Conservation (phyloP, 1,140 invertebrate species). For the Paralvinella palmiformis region DNA sequence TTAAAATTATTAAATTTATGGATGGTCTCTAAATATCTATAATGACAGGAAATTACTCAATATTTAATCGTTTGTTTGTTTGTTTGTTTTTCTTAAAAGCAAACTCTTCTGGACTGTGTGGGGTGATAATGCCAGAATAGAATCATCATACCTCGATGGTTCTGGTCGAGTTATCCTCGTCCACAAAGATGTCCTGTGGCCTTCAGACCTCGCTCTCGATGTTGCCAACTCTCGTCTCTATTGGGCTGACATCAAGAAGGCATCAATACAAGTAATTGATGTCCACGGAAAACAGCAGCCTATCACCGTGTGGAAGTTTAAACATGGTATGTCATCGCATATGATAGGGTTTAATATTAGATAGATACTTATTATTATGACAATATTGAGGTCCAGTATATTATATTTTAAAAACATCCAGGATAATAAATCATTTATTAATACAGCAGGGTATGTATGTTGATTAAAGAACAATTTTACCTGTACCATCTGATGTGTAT, state of each 20-base stretch:
- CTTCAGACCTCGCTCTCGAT: conserved; percentile 83
- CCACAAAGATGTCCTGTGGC: conserved; percentile 71
- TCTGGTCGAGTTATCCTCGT: conserved; percentile 73
- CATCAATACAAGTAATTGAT: conserved; percentile 82
- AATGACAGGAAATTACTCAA: too few species aligned
- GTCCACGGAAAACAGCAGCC: conserved; percentile 66
- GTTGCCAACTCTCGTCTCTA: conserved; percentile 75
- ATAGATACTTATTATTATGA: too few species aligned
- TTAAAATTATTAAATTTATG: conserved; percentile 20
- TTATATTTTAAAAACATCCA: too few species aligned
- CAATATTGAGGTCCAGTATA: too few species aligned
- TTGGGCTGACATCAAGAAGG: conserved; percentile 91
- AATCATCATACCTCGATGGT: conserved; percentile 93
- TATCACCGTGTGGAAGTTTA: conserved; percentile 30
- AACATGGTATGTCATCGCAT: conserved; percentile 16
- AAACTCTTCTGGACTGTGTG: conserved; percentile 51
- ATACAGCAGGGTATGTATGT: too few species aligned
- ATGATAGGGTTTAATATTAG: too few species aligned
- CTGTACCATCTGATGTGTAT: too few species aligned
- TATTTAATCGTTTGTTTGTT: too few species aligned
- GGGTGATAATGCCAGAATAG: conserved; percentile 67
- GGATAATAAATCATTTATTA: too few species aligned
- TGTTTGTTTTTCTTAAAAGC: not conserved
- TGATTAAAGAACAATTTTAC: too few species aligned
- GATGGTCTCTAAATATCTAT: too few species aligned